Evolutionary conservation across 2,888 invertebrate genomes (phyloP).

Genomic region (Quadriops clusia): DNA sequence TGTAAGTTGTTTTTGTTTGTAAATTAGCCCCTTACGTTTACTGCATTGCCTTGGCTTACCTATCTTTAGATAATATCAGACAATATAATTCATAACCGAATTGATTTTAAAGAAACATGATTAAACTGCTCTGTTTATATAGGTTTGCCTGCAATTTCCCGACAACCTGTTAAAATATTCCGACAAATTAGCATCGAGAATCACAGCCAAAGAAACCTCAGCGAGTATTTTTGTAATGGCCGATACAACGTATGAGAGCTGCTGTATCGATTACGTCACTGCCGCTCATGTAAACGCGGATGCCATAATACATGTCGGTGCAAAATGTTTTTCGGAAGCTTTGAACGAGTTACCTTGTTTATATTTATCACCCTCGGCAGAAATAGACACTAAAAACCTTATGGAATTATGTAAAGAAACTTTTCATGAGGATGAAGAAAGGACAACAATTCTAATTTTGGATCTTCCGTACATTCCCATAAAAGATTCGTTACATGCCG

Average conservation of each 20-base stretch:
- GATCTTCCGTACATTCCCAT: slow-evolving; percentile 55
- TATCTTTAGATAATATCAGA: neutral
- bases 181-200: slow-evolving; percentile 46
- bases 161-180: slow-evolving; percentile 65
- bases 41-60: neutral
- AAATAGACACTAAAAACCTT: slow-evolving; percentile 42
- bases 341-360: slow-evolving; percentile 60
- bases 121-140: slow-evolving; percentile 18
- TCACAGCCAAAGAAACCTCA: slow-evolving; percentile 40
- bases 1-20: slow-evolving; percentile 38
- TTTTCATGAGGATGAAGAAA: slow-evolving; percentile 29
- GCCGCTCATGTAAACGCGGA: slow-evolving; percentile 80
- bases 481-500: slow-evolving; percentile 39
- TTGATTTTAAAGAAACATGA: too few species aligned
- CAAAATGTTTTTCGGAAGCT: slow-evolving; percentile 70
- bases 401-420: slow-evolving; percentile 27
- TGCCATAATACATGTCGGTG: slow-evolving; percentile 84
- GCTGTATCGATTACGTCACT: slow-evolving; percentile 82
- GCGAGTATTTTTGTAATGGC: slow-evolving; percentile 69
- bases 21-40: slow-evolving; percentile 5
- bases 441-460: slow-evolving; percentile 50
- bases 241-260: slow-evolving; percentile 87
- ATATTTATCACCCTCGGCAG: slow-evolving; percentile 54
- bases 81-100: too few species aligned
- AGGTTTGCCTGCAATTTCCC: slow-evolving; percentile 90